Base-by-base conservation (phyloP, 2,888 invertebrate genomes). In the Lacanobia oleracea region DNA sequence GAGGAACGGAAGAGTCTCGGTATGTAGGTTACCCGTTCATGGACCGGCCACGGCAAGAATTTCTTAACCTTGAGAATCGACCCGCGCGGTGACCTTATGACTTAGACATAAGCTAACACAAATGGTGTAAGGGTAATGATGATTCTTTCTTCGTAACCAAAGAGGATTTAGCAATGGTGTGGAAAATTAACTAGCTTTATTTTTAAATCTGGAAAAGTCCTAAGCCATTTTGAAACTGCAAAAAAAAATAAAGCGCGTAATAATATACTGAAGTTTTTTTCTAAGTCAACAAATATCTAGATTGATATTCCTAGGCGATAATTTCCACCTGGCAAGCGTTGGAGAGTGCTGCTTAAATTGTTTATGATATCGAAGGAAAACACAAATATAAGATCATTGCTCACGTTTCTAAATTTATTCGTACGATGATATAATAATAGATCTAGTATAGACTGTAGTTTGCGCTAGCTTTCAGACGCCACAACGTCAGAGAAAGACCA, bases 351-450 rank as follows among this genome's bases (percentile, higher is more conserved):
- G 60, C 45, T 37, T 48, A 64, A 71, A 71, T 60, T 66, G 59
- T 78, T 67, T 73, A 78, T 60, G 37, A 78, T 67, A 78, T 73
- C 59, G 23, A 37, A 50, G 12, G 33, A 73, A 77, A 63, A 33
- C 61, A 50, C 53, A 72, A 63, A 72, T 60, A 64, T 72, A 62
- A 50, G 48, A 60, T 56, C 65, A 65, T 77, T 51, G 72, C 76
- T 76, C 64, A 77, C 51, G 9, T 1, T 21, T 63, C 78, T 78
- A 78, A 63, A 54, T 65, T 53, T 78, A 78, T 51, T 63, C 18
- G 8, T 43, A 50, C 43, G 66, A 53, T 64, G 43, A 77, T 77
- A 50, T 71, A 23, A 72, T 59, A 77, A 72, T 72, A 72, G 62
- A 59, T 57, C 60, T 50, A 64, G n/a, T 54, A 43, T 57, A 77